Conservation (phyloP, 2,888 invertebrate genomes). For the Arge pagana region DNA sequence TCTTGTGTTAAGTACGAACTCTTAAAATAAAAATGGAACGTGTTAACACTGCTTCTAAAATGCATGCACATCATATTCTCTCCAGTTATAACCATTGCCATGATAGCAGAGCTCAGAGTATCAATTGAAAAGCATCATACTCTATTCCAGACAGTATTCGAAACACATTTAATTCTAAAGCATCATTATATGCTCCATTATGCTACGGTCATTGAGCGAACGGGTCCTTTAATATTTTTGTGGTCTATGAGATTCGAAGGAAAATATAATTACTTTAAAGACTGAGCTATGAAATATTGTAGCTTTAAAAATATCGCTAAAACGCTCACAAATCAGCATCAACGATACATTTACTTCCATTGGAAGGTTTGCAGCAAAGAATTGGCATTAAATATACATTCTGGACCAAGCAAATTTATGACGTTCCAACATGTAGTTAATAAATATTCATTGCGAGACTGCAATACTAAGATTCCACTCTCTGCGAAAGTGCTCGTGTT, state of each 20-base stretch:
- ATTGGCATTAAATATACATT: neutral
- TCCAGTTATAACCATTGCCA: slow-evolving; percentile 12
- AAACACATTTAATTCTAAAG: slow-evolving; percentile 23
- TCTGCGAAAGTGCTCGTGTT: neutral
- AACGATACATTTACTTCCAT: slow-evolving; percentile 11
- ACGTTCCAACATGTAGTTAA: neutral
- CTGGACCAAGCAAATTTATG: slow-evolving; percentile 8
- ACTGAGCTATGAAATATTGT: slow-evolving; percentile 18
- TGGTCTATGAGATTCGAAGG: slow-evolving; percentile 27
- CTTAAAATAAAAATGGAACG: slow-evolving; percentile 16
- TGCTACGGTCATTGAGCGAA: slow-evolving; percentile 17
- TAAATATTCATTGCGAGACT: neutral
- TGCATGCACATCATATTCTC: slow-evolving; percentile 25
- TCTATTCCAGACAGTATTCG: slow-evolving; percentile 14
- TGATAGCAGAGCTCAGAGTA: slow-evolving; percentile 8
- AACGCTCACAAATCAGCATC: slow-evolving; percentile 6
- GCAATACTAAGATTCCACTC: neutral
- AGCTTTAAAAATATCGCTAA: slow-evolving; percentile 21
- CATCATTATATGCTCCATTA: slow-evolving; percentile 29
- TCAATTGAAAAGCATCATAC: slow-evolving; percentile 21
- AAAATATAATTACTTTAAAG: slow-evolving; percentile 24
- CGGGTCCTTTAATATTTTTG: slow-evolving; percentile 23
- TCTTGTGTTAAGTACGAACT: neutral
- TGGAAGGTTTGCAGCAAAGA: slow-evolving; percentile 8
- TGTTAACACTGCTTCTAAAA: slow-evolving; percentile 21